A percentile compares a stretch with the other conserved stretches of the same genome.
Evolutionary conservation across 2,113 vertebrate species (phyloP).

Genomic region (Accipiter cooperii): DNA sequence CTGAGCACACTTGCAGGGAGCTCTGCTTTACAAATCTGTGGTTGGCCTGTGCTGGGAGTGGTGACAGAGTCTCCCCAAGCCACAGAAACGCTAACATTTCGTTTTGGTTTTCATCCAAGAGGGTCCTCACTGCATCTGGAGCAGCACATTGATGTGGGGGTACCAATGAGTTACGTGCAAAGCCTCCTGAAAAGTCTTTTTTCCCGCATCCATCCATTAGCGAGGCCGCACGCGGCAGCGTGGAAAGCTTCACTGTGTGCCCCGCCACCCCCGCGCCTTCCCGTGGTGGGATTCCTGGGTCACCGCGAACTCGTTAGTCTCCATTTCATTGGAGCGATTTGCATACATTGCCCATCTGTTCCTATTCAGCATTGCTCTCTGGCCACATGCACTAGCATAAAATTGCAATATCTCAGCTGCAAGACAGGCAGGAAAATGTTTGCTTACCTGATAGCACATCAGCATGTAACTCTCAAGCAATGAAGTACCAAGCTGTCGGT

Average conservation of each 20-base stretch:
- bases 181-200: neutral
- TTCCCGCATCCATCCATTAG: neutral
- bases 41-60: neutral
- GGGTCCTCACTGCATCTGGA: neutral
- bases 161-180: neutral
- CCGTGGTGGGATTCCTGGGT: neutral
- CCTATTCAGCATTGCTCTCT: neutral
- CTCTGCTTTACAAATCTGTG: neutral
- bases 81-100: neutral
- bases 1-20: neutral
- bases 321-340: neutral
- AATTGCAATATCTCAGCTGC: neutral
- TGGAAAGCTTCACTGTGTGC: neutral
- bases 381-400: neutral
- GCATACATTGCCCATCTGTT: conserved; percentile 25
- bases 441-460: too few species aligned
- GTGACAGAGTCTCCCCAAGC: neutral
- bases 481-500: too few species aligned
- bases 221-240: rapidly evolving
- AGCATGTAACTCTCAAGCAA: too few species aligned
- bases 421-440: neutral
- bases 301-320: neutral
- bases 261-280: neutral
- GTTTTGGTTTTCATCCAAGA: neutral
- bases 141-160: rapidly evolving